These are phyloP conservation scores for Meiosimyza decipiens DNA, from an alignment of 2,888 invertebrate species.

Conservation along the genomic window DNA sequence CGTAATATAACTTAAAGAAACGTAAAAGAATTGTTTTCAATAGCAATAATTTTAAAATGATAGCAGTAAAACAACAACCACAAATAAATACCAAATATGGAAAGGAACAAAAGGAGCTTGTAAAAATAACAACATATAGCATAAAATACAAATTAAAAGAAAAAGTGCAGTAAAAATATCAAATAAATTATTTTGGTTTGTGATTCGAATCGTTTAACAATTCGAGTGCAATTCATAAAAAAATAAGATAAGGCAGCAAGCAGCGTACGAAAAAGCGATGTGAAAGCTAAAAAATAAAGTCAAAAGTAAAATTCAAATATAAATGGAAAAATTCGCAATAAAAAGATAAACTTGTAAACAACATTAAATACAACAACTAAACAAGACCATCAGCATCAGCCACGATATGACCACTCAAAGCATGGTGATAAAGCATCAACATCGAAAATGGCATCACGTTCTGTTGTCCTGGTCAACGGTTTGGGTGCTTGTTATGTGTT, in stretches of 20 bases:
- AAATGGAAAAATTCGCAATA: slow-evolving; percentile 33
- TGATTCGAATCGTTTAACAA: slow-evolving; percentile 7
- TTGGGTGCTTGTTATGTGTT: slow-evolving; percentile 57
- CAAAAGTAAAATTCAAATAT: slow-evolving; percentile 23
- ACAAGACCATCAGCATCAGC: slow-evolving; percentile 29
- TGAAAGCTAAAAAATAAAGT: slow-evolving; percentile 27
- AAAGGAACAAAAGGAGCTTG: background rate
- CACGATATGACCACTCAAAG: slow-evolving; percentile 22
- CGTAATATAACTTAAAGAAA: too few species aligned
- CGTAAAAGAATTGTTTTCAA: too few species aligned
- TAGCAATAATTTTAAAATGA: background rate
- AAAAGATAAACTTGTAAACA: slow-evolving; percentile 31
- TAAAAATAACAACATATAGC: slow-evolving; percentile 5
- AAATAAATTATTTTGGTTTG: slow-evolving; percentile 12
- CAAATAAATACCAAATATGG: background rate
- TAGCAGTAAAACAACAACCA: background rate
- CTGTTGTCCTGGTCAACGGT: slow-evolving; percentile 53
- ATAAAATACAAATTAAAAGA: background rate
- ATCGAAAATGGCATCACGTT: slow-evolving; percentile 52
- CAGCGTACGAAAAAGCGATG: slow-evolving; percentile 16
- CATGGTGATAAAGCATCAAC: slow-evolving; percentile 25
- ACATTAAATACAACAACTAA: slow-evolving; percentile 34
- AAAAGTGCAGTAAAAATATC: background rate
- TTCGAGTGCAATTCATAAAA: slow-evolving; percentile 18
- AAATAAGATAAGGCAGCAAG: slow-evolving; percentile 28